A percentile compares a stretch with the other conserved stretches of the same genome.
Evolutionary conservation across 2,113 vertebrate species (phyloP).

Genomic region (Pelodiscus sinensis): DNA sequence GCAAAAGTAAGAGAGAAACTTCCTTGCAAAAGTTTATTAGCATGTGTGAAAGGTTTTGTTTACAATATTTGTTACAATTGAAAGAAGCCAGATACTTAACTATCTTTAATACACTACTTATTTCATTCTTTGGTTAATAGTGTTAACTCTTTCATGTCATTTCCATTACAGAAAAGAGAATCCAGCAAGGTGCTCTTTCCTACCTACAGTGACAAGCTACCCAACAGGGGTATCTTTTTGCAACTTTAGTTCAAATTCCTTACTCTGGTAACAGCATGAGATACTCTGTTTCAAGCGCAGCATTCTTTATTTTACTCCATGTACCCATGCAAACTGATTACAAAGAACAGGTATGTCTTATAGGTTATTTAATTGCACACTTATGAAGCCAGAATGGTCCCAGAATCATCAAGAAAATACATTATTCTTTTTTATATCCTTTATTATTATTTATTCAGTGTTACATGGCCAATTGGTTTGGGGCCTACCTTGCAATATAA

Average conservation of each 20-base stretch:
- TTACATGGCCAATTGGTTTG: constrained; percentile 10
- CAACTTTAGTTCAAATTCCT: neutral
- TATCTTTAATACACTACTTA: neutral
- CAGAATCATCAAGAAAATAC: neutral
- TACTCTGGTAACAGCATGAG: neutral
- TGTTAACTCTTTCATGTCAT: neutral
- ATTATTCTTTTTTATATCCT: neutral
- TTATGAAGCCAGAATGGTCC: neutral
- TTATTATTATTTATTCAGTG: constrained; percentile 40
- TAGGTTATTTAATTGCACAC: neutral
- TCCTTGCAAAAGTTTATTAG: constrained; percentile 10
- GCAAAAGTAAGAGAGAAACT: neutral
- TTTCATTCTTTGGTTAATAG: neutral
- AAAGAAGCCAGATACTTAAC: neutral
- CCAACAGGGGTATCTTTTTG: neutral
- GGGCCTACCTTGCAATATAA: neutral
- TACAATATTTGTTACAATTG: neutral
- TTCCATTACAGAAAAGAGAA: neutral
- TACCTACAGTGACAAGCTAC: neutral
- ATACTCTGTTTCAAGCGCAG: neutral
- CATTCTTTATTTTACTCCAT: neutral
- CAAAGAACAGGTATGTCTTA: constrained; percentile 1
- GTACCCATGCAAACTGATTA: neutral
- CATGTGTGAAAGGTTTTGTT: neutral
- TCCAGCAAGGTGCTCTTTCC: neutral